Evolutionary conservation across 2,797 vertebrate species (phyloP), one percentile per base, ranked within the genome.

Genomic region (Enteromius thamalakanensis): DNA sequence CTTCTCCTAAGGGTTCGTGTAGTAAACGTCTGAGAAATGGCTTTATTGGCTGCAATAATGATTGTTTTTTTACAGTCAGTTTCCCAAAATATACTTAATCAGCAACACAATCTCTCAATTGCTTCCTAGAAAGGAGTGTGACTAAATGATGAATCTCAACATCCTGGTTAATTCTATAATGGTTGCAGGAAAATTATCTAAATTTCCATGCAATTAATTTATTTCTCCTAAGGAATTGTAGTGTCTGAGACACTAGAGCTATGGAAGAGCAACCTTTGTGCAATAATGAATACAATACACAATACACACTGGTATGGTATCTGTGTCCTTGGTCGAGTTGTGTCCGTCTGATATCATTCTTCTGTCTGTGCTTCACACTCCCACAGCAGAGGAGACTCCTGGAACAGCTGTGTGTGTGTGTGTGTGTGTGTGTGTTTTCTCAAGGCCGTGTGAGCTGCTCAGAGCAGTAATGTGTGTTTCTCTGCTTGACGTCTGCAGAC

Each of bases 341-440:
- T 23, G 32, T 37, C 40, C 75, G 70, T 87, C 85, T 85, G 64
- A 69, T 55, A 62, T 60, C 47, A 21, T 49, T 14, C 72, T 82
- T 55, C 45, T 67, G 68, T 79, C 74, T 42, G 42, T 74, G 62
- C 75, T 81, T 34, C 49, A 84, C 64, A 69, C 86, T 82, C 78
- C 76, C 70, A 85, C 76, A 69, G 26, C 34, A 53, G 58, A 67
- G 82, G 68, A 74, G 76, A 23, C 75, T 89, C 81, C 79, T 71
- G 85, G 81, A 78, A 78, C 82, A 29, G 29, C 64, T 81, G 84
- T 81, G 81, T 83, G 80, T 40, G 84, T 81, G 84, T 81, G 81
- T 83, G 80, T 40, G 84, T 81, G 84, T 90, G 90, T 84, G 89
- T 92, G 90, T 86, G 91, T 91, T 89, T 90, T 93, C 89, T 93